These are phyloP conservation scores for Ceratothoa steindachneri DNA, from an alignment of 2,888 invertebrate species.

Conservation along the genomic window DNA sequence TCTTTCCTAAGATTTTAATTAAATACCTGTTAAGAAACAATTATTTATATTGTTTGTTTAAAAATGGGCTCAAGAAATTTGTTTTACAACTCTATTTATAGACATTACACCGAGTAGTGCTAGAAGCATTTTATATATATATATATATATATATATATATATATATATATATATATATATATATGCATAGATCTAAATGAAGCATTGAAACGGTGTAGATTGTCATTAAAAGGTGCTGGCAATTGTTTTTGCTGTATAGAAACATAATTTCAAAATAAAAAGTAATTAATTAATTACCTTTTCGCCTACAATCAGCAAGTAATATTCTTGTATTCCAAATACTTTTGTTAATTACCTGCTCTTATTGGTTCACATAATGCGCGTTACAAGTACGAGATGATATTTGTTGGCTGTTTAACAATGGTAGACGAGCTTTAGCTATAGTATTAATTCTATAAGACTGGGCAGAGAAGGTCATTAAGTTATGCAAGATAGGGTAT, in stretches of 20 bases:
- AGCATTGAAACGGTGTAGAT: background rate
- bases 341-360: background rate
- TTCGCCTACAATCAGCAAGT: background rate
- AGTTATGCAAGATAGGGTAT: background rate
- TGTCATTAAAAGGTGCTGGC: background rate
- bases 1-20: no score
- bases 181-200: background rate
- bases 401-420: background rate
- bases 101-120: no score
- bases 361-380: background rate
- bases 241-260: background rate
- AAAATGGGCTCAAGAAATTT: no score
- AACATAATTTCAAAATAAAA: background rate
- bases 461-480: background rate
- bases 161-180: background rate
- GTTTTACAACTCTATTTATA: no score
- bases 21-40: no score
- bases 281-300: background rate
- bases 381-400: background rate
- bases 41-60: no score
- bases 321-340: background rate
- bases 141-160: background rate
- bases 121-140: background rate
- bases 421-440: background rate
- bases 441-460: background rate